Percentiles rank a stretch among this genome's conserved stretches.
phyloP scores from a whole-genome alignment of 2,888 invertebrate species.

The Idaea straminata region DNA sequence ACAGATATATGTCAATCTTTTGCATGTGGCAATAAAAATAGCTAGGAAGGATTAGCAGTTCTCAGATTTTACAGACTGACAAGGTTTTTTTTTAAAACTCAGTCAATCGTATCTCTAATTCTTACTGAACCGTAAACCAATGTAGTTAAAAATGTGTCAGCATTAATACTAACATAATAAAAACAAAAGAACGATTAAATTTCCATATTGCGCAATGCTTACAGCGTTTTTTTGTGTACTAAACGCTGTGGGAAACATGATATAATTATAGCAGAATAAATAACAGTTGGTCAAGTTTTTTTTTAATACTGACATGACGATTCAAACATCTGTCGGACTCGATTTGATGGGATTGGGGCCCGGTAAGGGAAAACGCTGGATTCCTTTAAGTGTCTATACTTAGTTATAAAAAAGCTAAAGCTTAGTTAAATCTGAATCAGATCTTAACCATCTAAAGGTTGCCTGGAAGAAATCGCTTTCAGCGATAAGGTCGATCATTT shows the following conservation, averaged over 20 bases:
- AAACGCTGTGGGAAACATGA: constrained; percentile 38
- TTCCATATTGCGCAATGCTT: constrained; percentile 33
- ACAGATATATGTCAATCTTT: too few species aligned
- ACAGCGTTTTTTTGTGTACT: constrained; percentile 33
- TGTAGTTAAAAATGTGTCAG: constrained; percentile 2
- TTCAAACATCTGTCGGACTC: constrained; percentile 16
- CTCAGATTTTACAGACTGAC: too few species aligned
- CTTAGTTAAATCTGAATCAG: too few species aligned
- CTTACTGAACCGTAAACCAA: neutral
- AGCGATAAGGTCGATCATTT: too few species aligned
- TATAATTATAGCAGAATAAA: constrained; percentile 34
- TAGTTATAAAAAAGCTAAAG: too few species aligned
- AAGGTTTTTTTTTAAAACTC: too few species aligned
- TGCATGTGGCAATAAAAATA: too few species aligned
- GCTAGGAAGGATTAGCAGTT: too few species aligned
- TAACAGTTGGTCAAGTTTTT: constrained; percentile 27
- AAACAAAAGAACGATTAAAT: constrained; percentile 28
- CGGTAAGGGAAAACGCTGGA: constrained; percentile 5
- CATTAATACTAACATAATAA: constrained; percentile 13
- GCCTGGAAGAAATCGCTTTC: too few species aligned
- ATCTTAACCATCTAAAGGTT: too few species aligned
- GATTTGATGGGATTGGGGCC: constrained; percentile 19
- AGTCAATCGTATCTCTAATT: too few species aligned
- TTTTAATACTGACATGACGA: constrained; percentile 19
- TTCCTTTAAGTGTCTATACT: constrained; percentile 8